These are phyloP conservation scores for Variabilichromis moorii DNA, from an alignment of 2,113 vertebrate species.

Conservation along the genomic window DNA sequence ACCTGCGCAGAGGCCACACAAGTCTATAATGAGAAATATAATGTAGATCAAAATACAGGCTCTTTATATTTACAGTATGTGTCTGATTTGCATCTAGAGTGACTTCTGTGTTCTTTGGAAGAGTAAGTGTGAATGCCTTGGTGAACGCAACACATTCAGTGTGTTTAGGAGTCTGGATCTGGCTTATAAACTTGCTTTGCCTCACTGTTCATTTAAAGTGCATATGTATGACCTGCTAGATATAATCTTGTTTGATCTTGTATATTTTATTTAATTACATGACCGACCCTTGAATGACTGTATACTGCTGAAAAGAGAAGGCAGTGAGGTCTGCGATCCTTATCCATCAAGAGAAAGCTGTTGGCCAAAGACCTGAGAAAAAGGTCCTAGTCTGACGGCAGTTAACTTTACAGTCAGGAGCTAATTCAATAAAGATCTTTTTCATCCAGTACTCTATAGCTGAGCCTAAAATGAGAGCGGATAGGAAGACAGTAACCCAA, in stretches of 20 bases:
- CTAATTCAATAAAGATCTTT: constrained; percentile 61
- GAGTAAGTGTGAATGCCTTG: constrained; percentile 8
- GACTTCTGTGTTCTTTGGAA: constrained; percentile 10
- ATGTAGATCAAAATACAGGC: constrained; percentile 45
- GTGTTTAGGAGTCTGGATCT: constrained; percentile 31
- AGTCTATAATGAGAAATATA: constrained; percentile 35
- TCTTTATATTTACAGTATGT: constrained; percentile 35
- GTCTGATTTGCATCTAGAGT: constrained; percentile 38
- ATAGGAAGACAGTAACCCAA: constrained; percentile 35
- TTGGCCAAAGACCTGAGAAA: constrained; percentile 35
- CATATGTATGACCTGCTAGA: neutral
- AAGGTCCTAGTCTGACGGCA: constrained; percentile 14
- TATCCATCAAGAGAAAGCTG: constrained; percentile 3
- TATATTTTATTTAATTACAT: constrained; percentile 10
- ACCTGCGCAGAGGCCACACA: constrained; percentile 58
- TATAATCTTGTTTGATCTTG: constrained; percentile 9
- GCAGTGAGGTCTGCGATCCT: neutral
- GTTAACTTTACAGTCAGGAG: constrained; percentile 36
- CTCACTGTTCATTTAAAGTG: constrained; percentile 16
- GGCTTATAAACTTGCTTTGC: constrained; percentile 17
- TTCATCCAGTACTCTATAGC: constrained; percentile 1
- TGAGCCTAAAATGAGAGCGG: constrained; percentile 19
- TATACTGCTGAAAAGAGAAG: neutral
- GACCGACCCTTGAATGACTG: constrained; percentile 3
- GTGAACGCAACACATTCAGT: constrained; percentile 18